These are phyloP conservation scores for Neoscelio sp. DNA, from an alignment of 2,888 invertebrate genomes.

Conservation along the genomic window DNA sequence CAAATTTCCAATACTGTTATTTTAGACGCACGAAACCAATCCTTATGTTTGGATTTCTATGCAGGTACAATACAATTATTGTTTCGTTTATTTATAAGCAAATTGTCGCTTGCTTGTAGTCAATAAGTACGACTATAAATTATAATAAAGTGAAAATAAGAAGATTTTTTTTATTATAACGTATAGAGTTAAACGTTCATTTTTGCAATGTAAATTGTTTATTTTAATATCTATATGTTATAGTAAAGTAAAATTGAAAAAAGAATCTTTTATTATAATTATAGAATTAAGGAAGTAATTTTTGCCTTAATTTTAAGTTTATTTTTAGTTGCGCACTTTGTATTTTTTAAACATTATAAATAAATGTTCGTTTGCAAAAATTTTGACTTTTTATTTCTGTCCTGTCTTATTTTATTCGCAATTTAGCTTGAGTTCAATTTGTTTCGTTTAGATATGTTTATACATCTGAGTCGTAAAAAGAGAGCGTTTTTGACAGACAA, in stretches of 20 bases:
- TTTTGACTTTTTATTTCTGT: constrained; percentile 14
- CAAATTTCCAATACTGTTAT: constrained; percentile 2
- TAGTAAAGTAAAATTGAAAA: too few species aligned
- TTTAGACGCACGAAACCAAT: constrained; percentile 40
- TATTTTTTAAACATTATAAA: constrained; percentile 9
- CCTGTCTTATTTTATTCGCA: constrained; percentile 6
- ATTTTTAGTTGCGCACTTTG: constrained; percentile 2
- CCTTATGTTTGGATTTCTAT: constrained; percentile 13
- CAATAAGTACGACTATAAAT: too few species aligned
- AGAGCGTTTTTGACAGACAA: constrained; percentile 29
- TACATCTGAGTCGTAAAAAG: constrained; percentile 19
- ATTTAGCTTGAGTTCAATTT: constrained; percentile 9
- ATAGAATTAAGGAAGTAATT: too few species aligned
- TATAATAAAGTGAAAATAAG: too few species aligned
- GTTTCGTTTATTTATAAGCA: too few species aligned
- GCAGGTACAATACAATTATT: constrained; percentile 2
- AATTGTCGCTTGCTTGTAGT: too few species aligned
- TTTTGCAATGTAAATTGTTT: too few species aligned
- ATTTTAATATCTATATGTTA: too few species aligned
- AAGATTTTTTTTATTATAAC: too few species aligned
- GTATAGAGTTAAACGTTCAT: too few species aligned
- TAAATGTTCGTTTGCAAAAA: too few species aligned
- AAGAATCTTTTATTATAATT: too few species aligned
- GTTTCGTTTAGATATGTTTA: constrained; percentile 21
- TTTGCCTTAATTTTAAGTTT: constrained; percentile 5